phyloP scores from a whole-genome alignment of 2,113 vertebrate species.

The Pedionomus torquatus region DNA sequence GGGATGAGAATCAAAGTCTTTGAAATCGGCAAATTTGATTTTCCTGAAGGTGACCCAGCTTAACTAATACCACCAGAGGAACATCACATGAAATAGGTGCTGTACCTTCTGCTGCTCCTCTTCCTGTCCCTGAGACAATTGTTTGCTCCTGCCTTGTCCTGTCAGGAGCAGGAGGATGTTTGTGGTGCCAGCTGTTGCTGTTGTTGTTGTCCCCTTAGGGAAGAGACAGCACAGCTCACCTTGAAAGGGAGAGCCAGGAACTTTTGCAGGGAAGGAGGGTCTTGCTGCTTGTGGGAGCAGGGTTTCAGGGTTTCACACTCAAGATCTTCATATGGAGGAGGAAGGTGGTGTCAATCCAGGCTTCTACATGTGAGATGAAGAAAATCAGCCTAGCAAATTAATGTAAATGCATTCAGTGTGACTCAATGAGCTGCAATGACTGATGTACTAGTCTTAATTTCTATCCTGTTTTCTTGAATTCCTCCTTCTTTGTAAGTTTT shows the following conservation, averaged over 20 bases:
- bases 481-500: background rate
- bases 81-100: background rate
- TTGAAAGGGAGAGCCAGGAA: background rate
- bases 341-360: accelerated
- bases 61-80: background rate
- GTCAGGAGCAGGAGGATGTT: background rate
- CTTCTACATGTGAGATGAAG: background rate
- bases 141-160: background rate
- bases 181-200: background rate
- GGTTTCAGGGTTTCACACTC: background rate
- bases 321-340: background rate
- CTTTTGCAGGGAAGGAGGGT: background rate
- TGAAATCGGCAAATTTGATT: background rate
- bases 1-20: background rate
- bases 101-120: background rate
- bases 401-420: background rate
- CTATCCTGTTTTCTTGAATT: background rate
- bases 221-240: background rate
- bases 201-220: background rate
- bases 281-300: background rate
- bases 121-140: background rate
- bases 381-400: accelerated
- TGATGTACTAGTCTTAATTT: background rate
- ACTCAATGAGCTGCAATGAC: background rate
- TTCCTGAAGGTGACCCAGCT: background rate